These are phyloP conservation scores for Drosophila peninsularis DNA, from an alignment of 2,888 invertebrate species.

Conservation along the genomic window DNA sequence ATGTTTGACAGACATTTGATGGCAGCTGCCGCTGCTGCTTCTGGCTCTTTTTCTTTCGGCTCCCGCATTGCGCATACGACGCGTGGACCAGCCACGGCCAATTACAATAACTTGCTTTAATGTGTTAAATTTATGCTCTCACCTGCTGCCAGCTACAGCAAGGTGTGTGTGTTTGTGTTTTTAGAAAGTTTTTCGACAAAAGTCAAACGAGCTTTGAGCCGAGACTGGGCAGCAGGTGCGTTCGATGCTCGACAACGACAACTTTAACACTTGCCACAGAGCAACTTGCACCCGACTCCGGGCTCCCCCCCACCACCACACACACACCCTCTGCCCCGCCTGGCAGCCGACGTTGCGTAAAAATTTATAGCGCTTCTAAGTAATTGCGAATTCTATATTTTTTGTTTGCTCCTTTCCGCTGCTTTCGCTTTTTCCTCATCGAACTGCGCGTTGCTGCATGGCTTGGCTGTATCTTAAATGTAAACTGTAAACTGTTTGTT, in stretches of 20 bases:
- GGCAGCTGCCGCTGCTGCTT: slow-evolving; percentile 1
- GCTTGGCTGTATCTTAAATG: background rate
- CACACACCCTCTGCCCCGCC: background rate
- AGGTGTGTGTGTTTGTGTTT: slow-evolving; percentile 5
- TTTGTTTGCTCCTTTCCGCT: background rate
- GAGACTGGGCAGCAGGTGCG: slow-evolving; percentile 60
- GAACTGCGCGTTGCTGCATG: background rate
- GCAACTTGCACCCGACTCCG: background rate
- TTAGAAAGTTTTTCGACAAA: slow-evolving; percentile 56
- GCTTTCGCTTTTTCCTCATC: slow-evolving; percentile 6
- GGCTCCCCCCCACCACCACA: background rate
- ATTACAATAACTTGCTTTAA: slow-evolving; percentile 56
- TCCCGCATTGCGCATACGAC: slow-evolving; percentile 40
- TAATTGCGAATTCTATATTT: slow-evolving; percentile 61
- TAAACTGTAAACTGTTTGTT: background rate
- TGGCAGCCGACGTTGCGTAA: slow-evolving; percentile 35
- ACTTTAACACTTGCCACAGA: slow-evolving; percentile 63
- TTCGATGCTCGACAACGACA: slow-evolving; percentile 57
- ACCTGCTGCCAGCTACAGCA: slow-evolving; percentile 56
- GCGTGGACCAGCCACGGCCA: slow-evolving; percentile 24
- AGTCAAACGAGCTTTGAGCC: slow-evolving; percentile 54
- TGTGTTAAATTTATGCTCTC: slow-evolving; percentile 68
- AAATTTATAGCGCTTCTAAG: slow-evolving; percentile 60
- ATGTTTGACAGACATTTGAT: slow-evolving; percentile 47
- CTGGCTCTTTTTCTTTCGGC: background rate